Conservation (phyloP, 1,140 invertebrate species). For the Pinna nobilis region DNA sequence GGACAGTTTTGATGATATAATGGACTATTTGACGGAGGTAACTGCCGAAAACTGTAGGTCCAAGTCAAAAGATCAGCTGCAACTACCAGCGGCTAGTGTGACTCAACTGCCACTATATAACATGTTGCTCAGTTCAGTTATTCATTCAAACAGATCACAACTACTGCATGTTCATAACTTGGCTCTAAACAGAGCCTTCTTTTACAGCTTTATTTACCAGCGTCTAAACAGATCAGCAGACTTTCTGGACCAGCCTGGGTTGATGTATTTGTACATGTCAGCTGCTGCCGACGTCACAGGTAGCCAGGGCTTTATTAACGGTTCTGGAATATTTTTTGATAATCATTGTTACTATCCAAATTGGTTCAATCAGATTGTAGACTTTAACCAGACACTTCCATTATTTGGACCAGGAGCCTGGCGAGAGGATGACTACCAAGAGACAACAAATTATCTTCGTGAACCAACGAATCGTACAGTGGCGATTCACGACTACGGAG, state of each 20-base stretch:
- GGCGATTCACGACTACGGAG: constrained; percentile 71
- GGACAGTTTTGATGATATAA: constrained; percentile 17
- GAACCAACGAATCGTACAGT: constrained; percentile 74
- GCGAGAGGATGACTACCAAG: constrained; percentile 74
- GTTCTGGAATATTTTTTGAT: constrained; percentile 94
- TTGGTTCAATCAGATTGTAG: constrained; percentile 87
- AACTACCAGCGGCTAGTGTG: constrained; percentile 86
- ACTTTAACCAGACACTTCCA: constrained; percentile 97
- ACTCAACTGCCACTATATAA: constrained; percentile 96
- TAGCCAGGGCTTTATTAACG: constrained; percentile 91
- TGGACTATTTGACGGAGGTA: background rate
- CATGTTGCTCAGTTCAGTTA: constrained; percentile 87
- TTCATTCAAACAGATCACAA: constrained; percentile 95
- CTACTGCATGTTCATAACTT: constrained; percentile 96
- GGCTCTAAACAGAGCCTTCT: constrained; percentile 94
- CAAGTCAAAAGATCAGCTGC: constrained; percentile 85
- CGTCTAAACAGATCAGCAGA: constrained; percentile 65
- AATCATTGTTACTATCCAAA: constrained; percentile 96
- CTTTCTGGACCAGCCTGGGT: constrained; percentile 92
- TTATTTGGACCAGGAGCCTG: constrained; percentile 95
- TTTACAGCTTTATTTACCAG: constrained; percentile 93
- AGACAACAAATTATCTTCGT: constrained; percentile 73
- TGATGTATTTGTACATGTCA: constrained; percentile 98
- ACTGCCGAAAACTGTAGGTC: constrained; percentile 85
- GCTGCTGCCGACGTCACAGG: constrained; percentile 95